phyloP scores from a whole-genome alignment of 2,797 vertebrate species.

The Scomberomorus guttatus region DNA sequence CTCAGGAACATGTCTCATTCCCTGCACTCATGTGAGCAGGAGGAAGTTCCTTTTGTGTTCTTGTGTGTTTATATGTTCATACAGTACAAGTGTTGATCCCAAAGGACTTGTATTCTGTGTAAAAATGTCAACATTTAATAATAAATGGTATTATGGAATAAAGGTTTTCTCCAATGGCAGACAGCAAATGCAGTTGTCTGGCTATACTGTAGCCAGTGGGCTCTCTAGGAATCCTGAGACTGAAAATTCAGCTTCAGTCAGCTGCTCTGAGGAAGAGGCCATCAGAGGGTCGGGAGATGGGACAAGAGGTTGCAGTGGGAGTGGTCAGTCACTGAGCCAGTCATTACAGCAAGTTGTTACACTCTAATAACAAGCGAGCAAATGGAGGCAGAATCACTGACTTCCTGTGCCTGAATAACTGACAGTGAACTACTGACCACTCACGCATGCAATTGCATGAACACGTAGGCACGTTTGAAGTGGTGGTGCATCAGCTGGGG shows the following conservation, averaged over 20 bases:
- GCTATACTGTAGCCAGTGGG: not conserved
- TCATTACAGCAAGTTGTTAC: slow-evolving; percentile 23
- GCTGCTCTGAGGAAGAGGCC: slow-evolving; percentile 31
- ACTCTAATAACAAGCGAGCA: slow-evolving; percentile 9
- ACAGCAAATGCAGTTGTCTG: not conserved
- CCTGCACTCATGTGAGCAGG: slow-evolving; percentile 50
- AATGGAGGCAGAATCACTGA: not conserved
- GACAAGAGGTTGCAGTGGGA: slow-evolving; percentile 12
- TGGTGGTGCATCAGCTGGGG: not conserved
- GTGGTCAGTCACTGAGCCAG: not conserved
- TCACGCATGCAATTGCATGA: not conserved
- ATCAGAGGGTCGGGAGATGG: not conserved
- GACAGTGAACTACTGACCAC: slow-evolving; percentile 13
- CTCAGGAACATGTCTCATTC: slow-evolving; percentile 54
- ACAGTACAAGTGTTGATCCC: not conserved
- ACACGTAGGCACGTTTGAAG: not conserved
- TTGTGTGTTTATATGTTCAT: not conserved
- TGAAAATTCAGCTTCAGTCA: slow-evolving; percentile 24
- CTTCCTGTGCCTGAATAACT: slow-evolving; percentile 15
- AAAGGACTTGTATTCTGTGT: slow-evolving; percentile 8
- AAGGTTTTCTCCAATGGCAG: not conserved
- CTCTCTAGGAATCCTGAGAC: not conserved
- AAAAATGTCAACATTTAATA: not conserved
- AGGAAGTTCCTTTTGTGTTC: slow-evolving; percentile 56
- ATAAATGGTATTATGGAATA: not conserved